Conservation (phyloP, 2,113 vertebrate genomes). For the Barnardius zonarius region DNA sequence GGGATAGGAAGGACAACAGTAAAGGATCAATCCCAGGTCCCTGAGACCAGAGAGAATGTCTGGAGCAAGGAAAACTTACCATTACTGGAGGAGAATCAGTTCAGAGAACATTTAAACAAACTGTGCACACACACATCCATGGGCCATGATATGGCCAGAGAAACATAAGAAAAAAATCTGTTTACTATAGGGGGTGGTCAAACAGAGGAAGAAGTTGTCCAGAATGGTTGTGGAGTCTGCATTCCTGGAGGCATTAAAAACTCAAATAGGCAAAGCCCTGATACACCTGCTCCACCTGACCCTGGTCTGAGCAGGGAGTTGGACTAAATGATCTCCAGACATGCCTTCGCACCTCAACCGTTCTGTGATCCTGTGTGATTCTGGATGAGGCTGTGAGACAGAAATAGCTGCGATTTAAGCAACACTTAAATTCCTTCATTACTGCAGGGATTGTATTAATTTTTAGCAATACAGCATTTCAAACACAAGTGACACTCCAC, state of each 20-base stretch:
- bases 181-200: neutral
- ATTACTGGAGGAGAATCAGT: neutral
- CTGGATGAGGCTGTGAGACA: neutral
- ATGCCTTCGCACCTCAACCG: neutral
- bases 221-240: neutral
- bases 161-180: neutral
- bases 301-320: neutral
- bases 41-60: accelerated
- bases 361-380: neutral
- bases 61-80: neutral
- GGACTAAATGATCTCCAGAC: neutral
- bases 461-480: neutral
- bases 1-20: neutral
- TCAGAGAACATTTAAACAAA: neutral
- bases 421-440: neutral
- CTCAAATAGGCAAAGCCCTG: neutral
- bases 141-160: neutral
- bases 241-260: neutral
- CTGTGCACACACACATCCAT: neutral
- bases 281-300: neutral
- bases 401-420: neutral
- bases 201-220: neutral
- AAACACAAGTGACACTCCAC: neutral
- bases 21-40: neutral
- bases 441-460: neutral